Base-by-base conservation (phyloP, 2,797 vertebrate species). In the Betta splendens region DNA sequence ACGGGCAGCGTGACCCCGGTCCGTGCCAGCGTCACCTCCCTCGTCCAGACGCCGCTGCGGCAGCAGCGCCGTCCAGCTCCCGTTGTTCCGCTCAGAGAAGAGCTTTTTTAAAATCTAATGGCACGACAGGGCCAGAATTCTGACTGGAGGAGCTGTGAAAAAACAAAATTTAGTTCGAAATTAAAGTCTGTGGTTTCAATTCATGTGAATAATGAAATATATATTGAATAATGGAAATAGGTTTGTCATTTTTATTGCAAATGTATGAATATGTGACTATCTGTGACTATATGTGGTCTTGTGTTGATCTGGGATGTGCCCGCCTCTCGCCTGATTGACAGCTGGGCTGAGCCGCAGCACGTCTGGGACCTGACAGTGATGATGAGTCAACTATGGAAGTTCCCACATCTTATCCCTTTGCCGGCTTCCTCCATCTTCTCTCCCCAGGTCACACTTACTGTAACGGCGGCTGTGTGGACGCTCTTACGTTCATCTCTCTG, bases 1-100 rank as follows among this genome's bases (percentile, higher is more conserved):
- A 74, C 70, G 65, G 80, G 72, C 75, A 72, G 45, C 9, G 45
- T 73, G 84, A 77, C 80, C 77, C 77, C 4, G 48, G 66, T 57
- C 56, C 55, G 53, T 63, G 81, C 72, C 84, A 74, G 61, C 69
- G 21, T 72, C 61, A 71, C 75, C 68, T 64, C 50, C 38, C 49
- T 54, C 40, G 35, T 58, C 46, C 56, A 35, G 44, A 67, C 49
- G 69, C n/a, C 52, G 25, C 51, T 22, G 39, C 47, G n/a, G n/a
- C n/a, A 33, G 36, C 33, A 7, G 37, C 47, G 28, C 36, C 28
- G 45, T 73, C 50, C 56, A 54, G 38, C 22, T 35, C 28, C 42
- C 58, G 50, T 64, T 69, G 31, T 66, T 76, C 72, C 39, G 66
- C 50, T 53, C 23, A 7, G 8, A 45, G 23, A 47, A 64, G 37